phyloP scores from a whole-genome alignment of 2,113 vertebrate species.

The Seriola rivoliana region DNA sequence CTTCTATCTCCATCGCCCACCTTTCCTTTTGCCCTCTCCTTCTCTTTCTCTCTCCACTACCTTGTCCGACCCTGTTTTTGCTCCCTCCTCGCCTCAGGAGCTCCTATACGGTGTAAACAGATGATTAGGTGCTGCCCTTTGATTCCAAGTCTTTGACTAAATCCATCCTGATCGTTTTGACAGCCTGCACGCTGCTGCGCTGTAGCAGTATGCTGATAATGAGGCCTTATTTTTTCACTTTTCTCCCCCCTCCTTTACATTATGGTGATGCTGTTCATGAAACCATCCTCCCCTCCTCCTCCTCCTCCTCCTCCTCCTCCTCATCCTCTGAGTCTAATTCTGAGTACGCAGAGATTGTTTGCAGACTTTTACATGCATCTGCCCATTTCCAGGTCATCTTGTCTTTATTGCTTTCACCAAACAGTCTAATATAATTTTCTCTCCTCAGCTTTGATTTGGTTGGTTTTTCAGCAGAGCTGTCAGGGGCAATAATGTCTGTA shows the following conservation, averaged over 20 bases:
- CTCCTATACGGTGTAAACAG: conserved; percentile 34
- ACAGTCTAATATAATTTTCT: conserved; percentile 52
- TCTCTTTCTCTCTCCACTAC: neutral
- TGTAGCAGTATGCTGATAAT: conserved; percentile 47
- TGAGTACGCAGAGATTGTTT: conserved; percentile 35
- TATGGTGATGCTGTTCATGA: conserved; percentile 25
- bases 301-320: conserved; percentile 8
- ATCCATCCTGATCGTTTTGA: conserved; percentile 52
- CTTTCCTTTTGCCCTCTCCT: neutral
- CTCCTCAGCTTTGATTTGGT: conserved; percentile 7
- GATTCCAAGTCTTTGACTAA: conserved; percentile 50
- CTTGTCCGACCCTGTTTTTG: neutral
- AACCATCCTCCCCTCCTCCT: conserved; percentile 6
- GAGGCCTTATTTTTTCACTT: conserved; percentile 17
- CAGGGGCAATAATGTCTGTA: conserved; percentile 40
- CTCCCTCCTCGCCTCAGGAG: conserved; percentile 9
- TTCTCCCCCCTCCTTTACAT: conserved; percentile 7
- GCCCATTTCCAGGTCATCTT: conserved; percentile 39
- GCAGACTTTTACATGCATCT: conserved; percentile 46
- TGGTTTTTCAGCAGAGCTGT: conserved; percentile 31
- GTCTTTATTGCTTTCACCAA: conserved; percentile 43
- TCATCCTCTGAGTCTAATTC: conserved; percentile 30
- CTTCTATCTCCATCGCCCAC: neutral
- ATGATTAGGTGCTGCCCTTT: conserved; percentile 62
- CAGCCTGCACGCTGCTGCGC: conserved; percentile 23